phyloP scores from a whole-genome alignment of 2,113 vertebrate genomes.

The Desmodus rotundus region DNA sequence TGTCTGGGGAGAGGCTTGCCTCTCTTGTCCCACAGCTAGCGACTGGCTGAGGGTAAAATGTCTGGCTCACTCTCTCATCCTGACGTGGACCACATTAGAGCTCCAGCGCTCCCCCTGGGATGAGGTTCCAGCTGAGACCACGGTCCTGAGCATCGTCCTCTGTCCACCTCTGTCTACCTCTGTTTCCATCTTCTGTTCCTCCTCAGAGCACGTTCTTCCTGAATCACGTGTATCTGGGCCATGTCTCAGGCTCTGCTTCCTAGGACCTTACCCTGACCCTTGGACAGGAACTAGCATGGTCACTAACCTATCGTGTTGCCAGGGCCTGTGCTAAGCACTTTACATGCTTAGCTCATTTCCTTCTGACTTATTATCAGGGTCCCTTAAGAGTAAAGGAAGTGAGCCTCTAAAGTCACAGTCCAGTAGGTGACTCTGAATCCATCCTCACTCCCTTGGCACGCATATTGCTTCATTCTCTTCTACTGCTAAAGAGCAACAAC shows the following conservation, averaged over 20 bases:
- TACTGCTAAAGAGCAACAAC: neutral
- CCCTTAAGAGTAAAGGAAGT: neutral
- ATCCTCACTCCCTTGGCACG: neutral
- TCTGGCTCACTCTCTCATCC: neutral
- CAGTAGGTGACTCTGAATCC: neutral
- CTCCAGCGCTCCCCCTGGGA: accelerated
- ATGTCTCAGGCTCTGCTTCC: neutral
- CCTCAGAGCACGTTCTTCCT: neutral
- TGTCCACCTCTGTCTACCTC: too few relatives aligned
- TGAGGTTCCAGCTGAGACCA: neutral
- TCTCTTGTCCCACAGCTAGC: neutral
- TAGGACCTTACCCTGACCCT: neutral
- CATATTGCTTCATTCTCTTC: neutral
- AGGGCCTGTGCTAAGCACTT: neutral
- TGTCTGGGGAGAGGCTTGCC: accelerated
- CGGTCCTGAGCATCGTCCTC: too few relatives aligned
- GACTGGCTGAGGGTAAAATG: neutral
- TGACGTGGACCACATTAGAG: neutral
- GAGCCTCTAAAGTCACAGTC: neutral
- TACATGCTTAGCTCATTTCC: neutral
- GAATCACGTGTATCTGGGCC: neutral
- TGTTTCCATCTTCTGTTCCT: neutral
- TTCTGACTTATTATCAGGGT: neutral
- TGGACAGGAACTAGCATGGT: too few relatives aligned
- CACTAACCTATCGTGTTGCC: neutral